Percentiles rank a stretch among this genome's conserved stretches.
These are phyloP conservation scores for Clanis bilineata DNA, from an alignment of 2,888 invertebrate species.

Conservation along the genomic window DNA sequence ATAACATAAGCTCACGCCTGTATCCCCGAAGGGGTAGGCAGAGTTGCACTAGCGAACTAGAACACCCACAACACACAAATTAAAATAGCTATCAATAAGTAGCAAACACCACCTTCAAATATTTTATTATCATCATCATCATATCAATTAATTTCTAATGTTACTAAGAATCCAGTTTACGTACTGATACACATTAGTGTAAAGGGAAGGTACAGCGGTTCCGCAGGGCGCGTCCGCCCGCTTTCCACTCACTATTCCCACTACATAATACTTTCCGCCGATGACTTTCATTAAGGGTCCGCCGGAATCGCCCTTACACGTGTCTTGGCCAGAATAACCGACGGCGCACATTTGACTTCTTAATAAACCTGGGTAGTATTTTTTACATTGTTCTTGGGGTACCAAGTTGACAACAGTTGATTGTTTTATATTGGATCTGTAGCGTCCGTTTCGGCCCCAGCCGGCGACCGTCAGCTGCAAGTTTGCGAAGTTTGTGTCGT, in stretches of 20 bases:
- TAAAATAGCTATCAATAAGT: neutral
- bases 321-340: constrained; percentile 66
- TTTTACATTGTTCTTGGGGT: constrained; percentile 54
- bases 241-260: constrained; percentile 73
- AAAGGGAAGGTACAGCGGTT: constrained; percentile 66
- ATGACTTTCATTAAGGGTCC: constrained; percentile 71
- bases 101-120: neutral
- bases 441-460: constrained; percentile 68
- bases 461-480: constrained; percentile 65
- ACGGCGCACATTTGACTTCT: constrained; percentile 66
- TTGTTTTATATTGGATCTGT: constrained; percentile 61
- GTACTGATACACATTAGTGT: constrained; percentile 68
- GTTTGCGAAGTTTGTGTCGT: constrained; percentile 54
- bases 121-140: neutral
- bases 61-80: too few species aligned
- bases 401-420: constrained; percentile 66
- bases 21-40: too few species aligned
- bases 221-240: constrained; percentile 68
- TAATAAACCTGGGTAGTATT: constrained; percentile 54
- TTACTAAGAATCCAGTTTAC: constrained; percentile 58
- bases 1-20: too few species aligned
- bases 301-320: constrained; percentile 75
- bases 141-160: constrained; percentile 38
- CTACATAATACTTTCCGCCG: constrained; percentile 60
- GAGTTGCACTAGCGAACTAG: too few species aligned